Evolutionary conservation across 35 echinoderm and acorn worm species (phyloP).

Genomic region (Chiridota heheva): DNA sequence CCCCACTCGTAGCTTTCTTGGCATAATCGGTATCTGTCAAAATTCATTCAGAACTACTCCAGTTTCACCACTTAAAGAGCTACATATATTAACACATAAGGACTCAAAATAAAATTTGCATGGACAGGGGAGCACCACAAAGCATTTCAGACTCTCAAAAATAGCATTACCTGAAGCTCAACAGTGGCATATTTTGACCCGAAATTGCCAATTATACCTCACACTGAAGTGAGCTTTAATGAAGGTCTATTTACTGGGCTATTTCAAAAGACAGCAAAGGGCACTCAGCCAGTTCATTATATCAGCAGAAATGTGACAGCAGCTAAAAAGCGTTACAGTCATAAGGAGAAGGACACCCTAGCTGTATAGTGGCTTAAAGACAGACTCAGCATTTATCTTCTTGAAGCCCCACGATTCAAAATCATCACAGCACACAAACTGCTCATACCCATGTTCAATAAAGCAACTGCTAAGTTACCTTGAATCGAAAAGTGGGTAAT

Average conservation of each 20-base stretch:
- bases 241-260: constrained; percentile 68
- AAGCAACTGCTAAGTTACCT: constrained; percentile 37
- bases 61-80: constrained; percentile 32
- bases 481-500: constrained; percentile 63
- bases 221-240: constrained; percentile 58
- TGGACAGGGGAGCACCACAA: constrained; percentile 44
- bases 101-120: constrained; percentile 48
- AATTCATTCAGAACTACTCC: constrained; percentile 59
- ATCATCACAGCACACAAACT: constrained; percentile 66
- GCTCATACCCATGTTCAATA: constrained; percentile 56
- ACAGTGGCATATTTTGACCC: constrained; percentile 66
- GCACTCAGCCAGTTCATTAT: constrained; percentile 62
- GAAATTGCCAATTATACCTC: constrained; percentile 26
- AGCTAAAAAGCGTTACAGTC: constrained; percentile 66
- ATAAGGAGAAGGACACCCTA: constrained; percentile 65
- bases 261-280: constrained; percentile 49
- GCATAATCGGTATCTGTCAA: constrained; percentile 64
- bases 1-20: constrained; percentile 42
- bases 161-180: constrained; percentile 55
- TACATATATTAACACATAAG: constrained; percentile 42
- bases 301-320: constrained; percentile 53
- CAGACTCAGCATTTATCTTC: constrained; percentile 55
- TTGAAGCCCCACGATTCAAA: constrained; percentile 40
- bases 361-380: constrained; percentile 57
- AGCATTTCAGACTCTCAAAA: constrained; percentile 54